phyloP scores from a whole-genome alignment of 2,113 vertebrate genomes.

The Hemibagrus wyckioides region DNA sequence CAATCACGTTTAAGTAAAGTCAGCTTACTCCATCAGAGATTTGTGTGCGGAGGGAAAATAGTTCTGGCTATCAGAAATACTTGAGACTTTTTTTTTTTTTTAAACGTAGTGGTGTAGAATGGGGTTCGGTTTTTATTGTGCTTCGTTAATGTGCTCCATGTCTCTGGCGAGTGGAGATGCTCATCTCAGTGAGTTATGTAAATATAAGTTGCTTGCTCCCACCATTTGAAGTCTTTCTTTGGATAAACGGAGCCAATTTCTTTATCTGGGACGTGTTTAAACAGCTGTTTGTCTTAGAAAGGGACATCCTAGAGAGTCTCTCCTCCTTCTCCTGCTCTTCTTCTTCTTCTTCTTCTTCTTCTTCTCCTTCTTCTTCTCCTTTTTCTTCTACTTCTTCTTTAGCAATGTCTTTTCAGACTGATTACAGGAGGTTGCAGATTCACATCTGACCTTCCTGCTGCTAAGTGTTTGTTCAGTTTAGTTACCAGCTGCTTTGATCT shows the following conservation, averaged over 20 bases:
- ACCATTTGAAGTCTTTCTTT: constrained; percentile 53
- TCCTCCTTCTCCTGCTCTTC: neutral
- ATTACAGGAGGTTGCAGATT: constrained; percentile 48
- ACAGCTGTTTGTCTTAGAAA: constrained; percentile 55
- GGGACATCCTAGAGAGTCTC: constrained; percentile 45
- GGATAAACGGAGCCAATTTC: constrained; percentile 53
- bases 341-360: neutral
- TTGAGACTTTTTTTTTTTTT: constrained; percentile 20
- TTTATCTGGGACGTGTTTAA: constrained; percentile 58
- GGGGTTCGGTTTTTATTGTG: constrained; percentile 52
- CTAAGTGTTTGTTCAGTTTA: constrained; percentile 28
- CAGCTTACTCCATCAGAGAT: constrained; percentile 29
- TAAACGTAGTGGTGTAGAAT: constrained; percentile 9
- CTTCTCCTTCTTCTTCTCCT: neutral
- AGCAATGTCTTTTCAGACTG: constrained; percentile 35
- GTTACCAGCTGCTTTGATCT: constrained; percentile 41
- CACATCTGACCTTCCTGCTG: constrained; percentile 40
- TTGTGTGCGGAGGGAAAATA: constrained; percentile 25
- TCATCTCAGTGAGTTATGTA: constrained; percentile 51
- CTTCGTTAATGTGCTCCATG: constrained; percentile 46
- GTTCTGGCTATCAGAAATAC: constrained; percentile 34
- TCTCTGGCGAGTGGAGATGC: constrained; percentile 40
- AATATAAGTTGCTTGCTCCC: constrained; percentile 49
- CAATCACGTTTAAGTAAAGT: constrained; percentile 42
- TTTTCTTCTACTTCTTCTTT: neutral